Percentiles rank a stretch among this genome's conserved stretches.
Conservation (phyloP, 2,113 vertebrate species). For the Epinephelus moara region DNA sequence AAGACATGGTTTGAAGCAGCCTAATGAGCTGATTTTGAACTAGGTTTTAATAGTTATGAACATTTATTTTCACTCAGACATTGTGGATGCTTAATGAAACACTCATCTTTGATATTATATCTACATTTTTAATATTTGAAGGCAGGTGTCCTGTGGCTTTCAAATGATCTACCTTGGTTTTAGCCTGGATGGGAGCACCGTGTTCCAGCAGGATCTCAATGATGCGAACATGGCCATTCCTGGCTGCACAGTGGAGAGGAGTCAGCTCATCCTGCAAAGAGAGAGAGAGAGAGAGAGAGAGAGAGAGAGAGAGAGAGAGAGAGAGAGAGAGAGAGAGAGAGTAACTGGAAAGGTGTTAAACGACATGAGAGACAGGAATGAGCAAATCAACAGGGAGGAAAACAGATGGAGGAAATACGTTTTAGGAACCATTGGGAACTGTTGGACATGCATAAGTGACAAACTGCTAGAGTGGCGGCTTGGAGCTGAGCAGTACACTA, state of each 20-base stretch:
- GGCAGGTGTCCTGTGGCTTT: neutral
- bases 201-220: constrained; percentile 97
- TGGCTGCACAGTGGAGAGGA: constrained; percentile 96
- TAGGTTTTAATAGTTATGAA: too few relatives aligned
- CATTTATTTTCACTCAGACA: too few relatives aligned
- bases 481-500: constrained; percentile 56
- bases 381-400: neutral
- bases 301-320: constrained; percentile 22
- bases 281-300: neutral
- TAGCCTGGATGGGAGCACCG: constrained; percentile 96
- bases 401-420: neutral
- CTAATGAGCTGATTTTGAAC: too few relatives aligned
- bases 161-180: constrained; percentile 91
- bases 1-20: too few relatives aligned
- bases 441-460: neutral
- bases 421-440: neutral
- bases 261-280: constrained; percentile 93
- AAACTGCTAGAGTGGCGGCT: neutral
- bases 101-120: too few relatives aligned
- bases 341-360: constrained; percentile 7
- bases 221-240: constrained; percentile 95
- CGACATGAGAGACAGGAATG: neutral
- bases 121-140: too few relatives aligned
- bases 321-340: neutral
- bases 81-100: too few relatives aligned